Evolutionary conservation across 2,888 invertebrate genomes (phyloP).

Genomic region (Xylota segnis): DNA sequence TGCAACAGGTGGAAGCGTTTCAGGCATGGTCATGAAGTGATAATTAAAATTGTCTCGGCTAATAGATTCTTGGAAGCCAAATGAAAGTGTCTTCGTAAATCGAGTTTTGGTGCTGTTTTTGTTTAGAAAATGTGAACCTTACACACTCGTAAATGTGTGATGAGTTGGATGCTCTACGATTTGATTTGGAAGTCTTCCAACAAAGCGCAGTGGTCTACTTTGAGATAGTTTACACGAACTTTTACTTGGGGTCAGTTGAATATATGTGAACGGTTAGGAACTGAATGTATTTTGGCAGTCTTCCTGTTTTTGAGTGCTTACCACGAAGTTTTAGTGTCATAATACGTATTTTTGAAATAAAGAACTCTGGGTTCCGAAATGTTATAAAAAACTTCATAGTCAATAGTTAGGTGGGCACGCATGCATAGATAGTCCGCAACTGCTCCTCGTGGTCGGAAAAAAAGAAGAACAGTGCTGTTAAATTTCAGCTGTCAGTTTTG

Average conservation of each 20-base stretch:
- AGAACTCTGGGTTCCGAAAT: too few relatives aligned
- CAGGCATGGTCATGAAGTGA: background rate
- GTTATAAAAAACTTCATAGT: too few relatives aligned
- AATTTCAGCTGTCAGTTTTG: too few relatives aligned
- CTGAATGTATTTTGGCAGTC: background rate
- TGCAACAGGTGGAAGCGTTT: constrained; percentile 33
- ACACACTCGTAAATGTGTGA: background rate
- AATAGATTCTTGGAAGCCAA: constrained; percentile 1
- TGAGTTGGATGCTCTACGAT: constrained; percentile 4
- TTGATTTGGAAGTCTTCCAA: constrained; percentile 46
- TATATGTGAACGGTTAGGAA: background rate
- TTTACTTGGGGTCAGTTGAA: background rate
- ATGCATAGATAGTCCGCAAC: too few relatives aligned
- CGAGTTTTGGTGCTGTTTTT: background rate
- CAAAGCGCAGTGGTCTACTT: background rate
- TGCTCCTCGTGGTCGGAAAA: too few relatives aligned
- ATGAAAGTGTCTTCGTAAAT: constrained; percentile 46
- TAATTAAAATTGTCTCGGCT: background rate
- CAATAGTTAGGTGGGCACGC: too few relatives aligned
- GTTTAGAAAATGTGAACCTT: background rate
- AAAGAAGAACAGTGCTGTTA: too few relatives aligned
- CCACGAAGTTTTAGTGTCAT: too few relatives aligned
- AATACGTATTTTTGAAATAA: too few relatives aligned
- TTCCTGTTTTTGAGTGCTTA: background rate
- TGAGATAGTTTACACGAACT: background rate